These are phyloP conservation scores for Falco cherrug DNA, from an alignment of 2,797 vertebrate species.

Conservation along the genomic window DNA sequence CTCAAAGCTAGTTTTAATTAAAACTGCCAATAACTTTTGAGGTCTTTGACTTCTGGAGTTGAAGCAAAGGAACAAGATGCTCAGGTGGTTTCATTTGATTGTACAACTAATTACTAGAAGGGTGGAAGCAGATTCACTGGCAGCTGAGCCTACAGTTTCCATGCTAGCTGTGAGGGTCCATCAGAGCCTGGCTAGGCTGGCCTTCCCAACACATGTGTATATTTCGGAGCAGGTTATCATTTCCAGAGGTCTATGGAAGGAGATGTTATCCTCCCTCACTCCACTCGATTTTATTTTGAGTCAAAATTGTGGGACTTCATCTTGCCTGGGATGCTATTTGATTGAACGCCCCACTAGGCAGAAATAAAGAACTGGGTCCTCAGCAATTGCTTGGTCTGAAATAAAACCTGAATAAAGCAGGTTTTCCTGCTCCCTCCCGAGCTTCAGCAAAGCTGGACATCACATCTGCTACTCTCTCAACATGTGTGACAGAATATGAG, in stretches of 20 bases:
- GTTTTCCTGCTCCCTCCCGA: not conserved
- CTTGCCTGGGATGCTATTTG: not conserved
- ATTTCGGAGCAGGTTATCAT: not conserved
- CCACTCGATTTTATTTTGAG: not conserved
- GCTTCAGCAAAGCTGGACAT: not conserved
- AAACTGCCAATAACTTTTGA: slow-evolving; percentile 31
- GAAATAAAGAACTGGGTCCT: not conserved
- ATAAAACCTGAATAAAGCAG: not conserved
- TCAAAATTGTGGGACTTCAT: not conserved
- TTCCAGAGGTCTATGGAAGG: not conserved
- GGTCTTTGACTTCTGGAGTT: slow-evolving; percentile 14
- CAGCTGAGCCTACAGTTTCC: not conserved
- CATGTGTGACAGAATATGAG: fast-evolving
- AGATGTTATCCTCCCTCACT: not conserved
- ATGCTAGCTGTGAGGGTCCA: not conserved
- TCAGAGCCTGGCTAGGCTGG: not conserved
- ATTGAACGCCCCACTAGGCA: fast-evolving
- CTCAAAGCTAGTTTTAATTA: slow-evolving; percentile 54
- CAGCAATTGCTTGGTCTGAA: not conserved
- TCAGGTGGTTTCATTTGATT: not conserved
- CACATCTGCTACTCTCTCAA: not conserved
- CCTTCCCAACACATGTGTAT: fast-evolving
- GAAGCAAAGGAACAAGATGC: not conserved
- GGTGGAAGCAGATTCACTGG: not conserved
- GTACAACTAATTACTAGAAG: not conserved